Evolutionary conservation across 2,113 vertebrate species (phyloP).

Genomic region (Cinclus mexicanus): DNA sequence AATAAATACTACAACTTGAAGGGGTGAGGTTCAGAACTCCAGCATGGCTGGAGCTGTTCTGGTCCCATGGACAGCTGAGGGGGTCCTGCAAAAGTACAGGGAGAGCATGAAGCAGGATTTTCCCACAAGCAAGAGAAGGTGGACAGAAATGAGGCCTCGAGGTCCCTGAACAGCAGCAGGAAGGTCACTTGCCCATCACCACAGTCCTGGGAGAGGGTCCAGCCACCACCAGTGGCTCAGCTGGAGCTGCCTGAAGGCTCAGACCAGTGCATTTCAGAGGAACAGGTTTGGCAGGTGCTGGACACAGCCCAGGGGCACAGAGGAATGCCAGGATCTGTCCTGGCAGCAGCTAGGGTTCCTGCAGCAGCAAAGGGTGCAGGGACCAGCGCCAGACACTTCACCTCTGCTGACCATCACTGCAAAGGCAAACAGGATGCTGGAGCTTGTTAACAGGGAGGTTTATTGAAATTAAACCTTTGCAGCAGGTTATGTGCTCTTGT

Average conservation of each 20-base stretch:
- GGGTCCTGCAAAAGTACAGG: background rate
- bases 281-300: fast-evolving
- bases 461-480: slow-evolving; percentile 14
- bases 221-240: fast-evolving
- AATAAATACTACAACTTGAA: background rate
- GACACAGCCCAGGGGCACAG: background rate
- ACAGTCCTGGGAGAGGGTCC: background rate
- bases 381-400: background rate
- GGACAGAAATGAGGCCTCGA: background rate
- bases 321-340: background rate
- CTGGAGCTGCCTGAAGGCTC: background rate
- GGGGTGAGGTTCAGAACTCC: background rate
- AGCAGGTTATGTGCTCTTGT: background rate
- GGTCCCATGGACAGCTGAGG: background rate
- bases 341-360: background rate
- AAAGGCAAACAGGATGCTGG: background rate
- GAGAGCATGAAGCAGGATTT: background rate
- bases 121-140: background rate
- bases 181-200: background rate
- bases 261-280: fast-evolving
- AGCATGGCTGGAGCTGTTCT: fast-evolving
- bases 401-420: background rate
- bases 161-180: background rate
- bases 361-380: background rate
- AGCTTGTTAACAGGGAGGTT: background rate